Evolutionary conservation across 1,140 invertebrate genomes (phyloP), one percentile per base, ranked within the genome.

Genomic region (Phthorimaea operculella): DNA sequence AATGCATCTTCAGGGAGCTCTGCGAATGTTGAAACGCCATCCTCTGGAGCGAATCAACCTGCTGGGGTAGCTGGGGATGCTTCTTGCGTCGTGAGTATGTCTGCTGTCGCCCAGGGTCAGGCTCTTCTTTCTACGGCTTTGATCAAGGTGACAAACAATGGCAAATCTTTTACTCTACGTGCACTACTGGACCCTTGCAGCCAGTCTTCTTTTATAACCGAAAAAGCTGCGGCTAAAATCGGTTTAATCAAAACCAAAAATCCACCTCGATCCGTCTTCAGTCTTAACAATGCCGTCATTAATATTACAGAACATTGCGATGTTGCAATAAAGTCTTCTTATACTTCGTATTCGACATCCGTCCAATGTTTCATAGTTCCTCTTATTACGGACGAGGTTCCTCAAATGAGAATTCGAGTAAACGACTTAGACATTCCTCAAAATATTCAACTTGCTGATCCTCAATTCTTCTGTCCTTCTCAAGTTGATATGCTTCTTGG

Each of bases 301-400:
- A 45, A 48, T 47, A 44, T 59, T 14, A 48, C 58, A 9, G 58
- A 52, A 33, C 54, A 55, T 36, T 55, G 58, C 33, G 18, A 59
- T 11, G 9, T 59, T 33, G 15, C 18, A 9, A 28, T 59, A 11
- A 14, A 50, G 6, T 59, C 58, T 28, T 16, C 33, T 1, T 15
- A 55, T 36, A 55, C 39, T 18, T 44, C 33, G 15, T 59, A 36
- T 45, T 48, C 8, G 12, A 42, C 49, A 10, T 21, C 15, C 18
- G 52, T 55, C 1, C 54, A 59, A 34, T 59, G 53, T 52, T 55
- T 49, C 48, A 33, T 59, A 9, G 2, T 59, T 9, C 58, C 58
- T 47, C 21, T 52, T n/a, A 52, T 59, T 6, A 59, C 58, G 5
- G 50, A 52, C 3, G 48, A 28, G 2, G 14, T 59, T n/a, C 53